Evolutionary conservation across 1,140 invertebrate genomes (phyloP).

Genomic region (Drosophila bocki): DNA sequence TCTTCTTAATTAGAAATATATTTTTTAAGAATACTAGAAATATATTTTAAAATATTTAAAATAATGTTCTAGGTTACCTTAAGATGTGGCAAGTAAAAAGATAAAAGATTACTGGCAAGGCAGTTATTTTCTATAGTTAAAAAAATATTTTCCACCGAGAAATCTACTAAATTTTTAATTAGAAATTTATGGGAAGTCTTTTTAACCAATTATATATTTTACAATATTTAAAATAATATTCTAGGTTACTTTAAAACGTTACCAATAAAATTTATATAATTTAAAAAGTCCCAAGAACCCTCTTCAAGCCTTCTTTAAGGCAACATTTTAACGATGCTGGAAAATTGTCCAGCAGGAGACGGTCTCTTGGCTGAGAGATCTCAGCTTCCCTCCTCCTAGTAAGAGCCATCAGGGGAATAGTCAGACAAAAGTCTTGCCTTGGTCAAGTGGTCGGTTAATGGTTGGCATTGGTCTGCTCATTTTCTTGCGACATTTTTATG

Average conservation of each 20-base stretch:
- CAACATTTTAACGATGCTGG: slow-evolving; percentile 41
- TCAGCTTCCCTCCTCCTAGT: not conserved
- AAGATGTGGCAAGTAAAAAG: too few species aligned
- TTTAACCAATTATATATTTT: too few species aligned
- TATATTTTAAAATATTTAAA: too few species aligned
- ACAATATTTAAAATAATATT: too few species aligned
- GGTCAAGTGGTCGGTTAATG: slow-evolving; percentile 54
- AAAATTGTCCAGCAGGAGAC: slow-evolving; percentile 30
- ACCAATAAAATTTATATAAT: not conserved
- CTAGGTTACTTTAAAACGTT: not conserved
- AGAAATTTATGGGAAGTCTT: too few species aligned
- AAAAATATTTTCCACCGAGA: too few species aligned
- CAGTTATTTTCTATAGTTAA: too few species aligned
- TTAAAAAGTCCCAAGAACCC: not conserved
- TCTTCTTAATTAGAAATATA: not conserved
- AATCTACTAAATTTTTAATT: too few species aligned
- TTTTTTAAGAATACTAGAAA: too few species aligned
- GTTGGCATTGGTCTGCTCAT: slow-evolving; percentile 20
- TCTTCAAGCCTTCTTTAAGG: slow-evolving; percentile 11
- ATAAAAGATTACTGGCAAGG: too few species aligned
- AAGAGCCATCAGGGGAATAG: not conserved
- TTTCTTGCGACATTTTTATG: slow-evolving; percentile 58
- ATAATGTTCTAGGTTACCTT: not conserved
- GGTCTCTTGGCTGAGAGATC: not conserved
- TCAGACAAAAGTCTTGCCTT: slow-evolving; percentile 14